A percentile compares a stretch with the other conserved stretches of the same genome.
Evolutionary conservation across 2,113 vertebrate species (phyloP).

Genomic region (Todiramphus saurophagus): DNA sequence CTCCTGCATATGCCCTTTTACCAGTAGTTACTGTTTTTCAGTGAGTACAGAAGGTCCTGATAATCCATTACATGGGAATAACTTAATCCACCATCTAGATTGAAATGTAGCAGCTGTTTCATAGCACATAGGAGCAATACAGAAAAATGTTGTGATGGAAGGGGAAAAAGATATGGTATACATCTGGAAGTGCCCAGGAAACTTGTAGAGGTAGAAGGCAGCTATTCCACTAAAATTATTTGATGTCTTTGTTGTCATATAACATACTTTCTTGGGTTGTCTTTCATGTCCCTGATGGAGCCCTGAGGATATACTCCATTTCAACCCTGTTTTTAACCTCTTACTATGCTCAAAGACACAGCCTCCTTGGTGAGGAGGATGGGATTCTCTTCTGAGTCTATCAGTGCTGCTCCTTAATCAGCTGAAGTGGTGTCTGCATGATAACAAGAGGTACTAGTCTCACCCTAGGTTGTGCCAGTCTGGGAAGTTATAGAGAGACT

Average conservation of each 20-base stretch:
- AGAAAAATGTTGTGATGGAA: background rate
- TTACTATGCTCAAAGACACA: constrained; percentile 56
- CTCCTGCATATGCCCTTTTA: background rate
- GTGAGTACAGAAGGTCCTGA: background rate
- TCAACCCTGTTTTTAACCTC: constrained; percentile 66
- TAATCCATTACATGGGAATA: background rate
- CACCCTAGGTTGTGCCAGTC: constrained; percentile 57
- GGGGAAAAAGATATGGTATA: background rate
- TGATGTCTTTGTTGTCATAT: constrained; percentile 68
- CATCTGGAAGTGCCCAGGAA: constrained; percentile 8
- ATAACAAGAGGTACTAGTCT: constrained; percentile 60
- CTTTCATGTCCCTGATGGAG: constrained; percentile 68
- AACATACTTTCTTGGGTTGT: constrained; percentile 60
- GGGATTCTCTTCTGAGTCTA: constrained; percentile 61
- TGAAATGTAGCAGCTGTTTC: constrained; percentile 24
- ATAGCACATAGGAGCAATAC: background rate
- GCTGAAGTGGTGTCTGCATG: constrained; percentile 48
- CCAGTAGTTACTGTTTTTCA: background rate
- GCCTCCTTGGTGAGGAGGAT: constrained; percentile 55
- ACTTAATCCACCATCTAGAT: constrained; percentile 4
- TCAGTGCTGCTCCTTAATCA: constrained; percentile 52
- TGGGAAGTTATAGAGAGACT: constrained; percentile 17
- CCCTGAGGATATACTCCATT: constrained; percentile 65
- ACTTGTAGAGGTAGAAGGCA: constrained; percentile 41
- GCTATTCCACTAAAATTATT: constrained; percentile 46